phyloP scores from a whole-genome alignment of 2,797 vertebrate species.

The Tolypeutes matacus region DNA sequence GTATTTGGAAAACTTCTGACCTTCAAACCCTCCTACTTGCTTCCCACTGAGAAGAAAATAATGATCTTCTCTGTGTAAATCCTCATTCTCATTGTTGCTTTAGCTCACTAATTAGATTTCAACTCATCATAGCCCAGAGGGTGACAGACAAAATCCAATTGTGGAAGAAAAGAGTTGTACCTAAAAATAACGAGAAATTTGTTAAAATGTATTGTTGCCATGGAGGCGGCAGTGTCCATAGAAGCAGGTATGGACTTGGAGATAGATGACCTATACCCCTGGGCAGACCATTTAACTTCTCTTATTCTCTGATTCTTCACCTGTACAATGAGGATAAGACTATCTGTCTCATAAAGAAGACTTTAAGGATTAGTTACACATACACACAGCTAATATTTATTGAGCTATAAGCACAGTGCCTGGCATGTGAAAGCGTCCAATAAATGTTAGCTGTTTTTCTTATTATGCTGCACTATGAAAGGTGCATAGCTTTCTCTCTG shows the following conservation, averaged over 20 bases:
- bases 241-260: background rate
- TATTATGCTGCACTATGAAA: background rate
- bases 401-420: background rate
- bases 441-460: background rate
- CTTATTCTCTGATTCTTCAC: background rate
- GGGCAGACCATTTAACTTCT: background rate
- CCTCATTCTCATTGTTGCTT: constrained; percentile 60
- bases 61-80: constrained; percentile 65
- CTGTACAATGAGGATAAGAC: background rate
- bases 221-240: background rate
- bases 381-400: background rate
- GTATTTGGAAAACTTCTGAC: constrained; percentile 58
- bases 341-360: background rate
- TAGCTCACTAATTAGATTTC: constrained; percentile 75
- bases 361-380: background rate
- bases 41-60: constrained; percentile 67
- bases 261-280: background rate
- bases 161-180: constrained; percentile 45
- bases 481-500: background rate
- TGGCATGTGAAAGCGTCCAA: background rate
- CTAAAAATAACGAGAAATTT: constrained; percentile 73
- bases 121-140: constrained; percentile 71
- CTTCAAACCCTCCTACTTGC: constrained; percentile 12
- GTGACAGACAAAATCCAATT: constrained; percentile 70
- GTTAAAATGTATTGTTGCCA: constrained; percentile 54